phyloP scores from a whole-genome alignment of 2,797 vertebrate genomes.

The Sebastes variabilis region DNA sequence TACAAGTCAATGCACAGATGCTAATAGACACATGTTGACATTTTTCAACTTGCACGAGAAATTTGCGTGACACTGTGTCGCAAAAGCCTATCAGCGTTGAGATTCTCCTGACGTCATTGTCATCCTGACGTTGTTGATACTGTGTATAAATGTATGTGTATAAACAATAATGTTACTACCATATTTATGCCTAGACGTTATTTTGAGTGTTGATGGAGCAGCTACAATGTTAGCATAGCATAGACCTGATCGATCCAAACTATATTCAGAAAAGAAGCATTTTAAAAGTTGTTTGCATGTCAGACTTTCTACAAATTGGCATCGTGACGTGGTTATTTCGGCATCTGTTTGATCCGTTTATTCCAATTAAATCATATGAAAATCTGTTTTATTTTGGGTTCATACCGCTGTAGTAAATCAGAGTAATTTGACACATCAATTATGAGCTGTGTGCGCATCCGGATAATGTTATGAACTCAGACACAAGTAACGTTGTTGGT shows the following conservation, averaged over 20 bases:
- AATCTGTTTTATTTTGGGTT: neutral
- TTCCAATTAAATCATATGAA: neutral
- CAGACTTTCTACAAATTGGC: neutral
- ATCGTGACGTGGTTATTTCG: neutral
- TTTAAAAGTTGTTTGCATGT: neutral
- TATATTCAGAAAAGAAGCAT: neutral
- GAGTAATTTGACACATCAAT: neutral
- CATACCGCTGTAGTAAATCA: neutral
- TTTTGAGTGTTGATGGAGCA: neutral
- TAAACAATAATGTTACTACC: neutral
- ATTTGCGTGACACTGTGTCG: neutral
- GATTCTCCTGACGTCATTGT: neutral
- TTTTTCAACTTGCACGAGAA: neutral
- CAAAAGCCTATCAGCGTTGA: neutral
- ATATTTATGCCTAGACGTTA: neutral
- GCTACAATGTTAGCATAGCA: neutral
- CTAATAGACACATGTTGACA: neutral
- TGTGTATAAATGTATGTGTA: neutral
- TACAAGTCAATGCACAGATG: neutral
- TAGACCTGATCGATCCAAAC: neutral
- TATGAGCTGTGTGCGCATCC: neutral
- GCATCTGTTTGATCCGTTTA: neutral
- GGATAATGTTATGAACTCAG: neutral
- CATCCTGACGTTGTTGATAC: neutral
- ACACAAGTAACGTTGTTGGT: neutral